Evolutionary conservation across 2,113 vertebrate species (phyloP), one percentile per base, ranked within the genome.

Genomic region (Copsychus sechellarum): DNA sequence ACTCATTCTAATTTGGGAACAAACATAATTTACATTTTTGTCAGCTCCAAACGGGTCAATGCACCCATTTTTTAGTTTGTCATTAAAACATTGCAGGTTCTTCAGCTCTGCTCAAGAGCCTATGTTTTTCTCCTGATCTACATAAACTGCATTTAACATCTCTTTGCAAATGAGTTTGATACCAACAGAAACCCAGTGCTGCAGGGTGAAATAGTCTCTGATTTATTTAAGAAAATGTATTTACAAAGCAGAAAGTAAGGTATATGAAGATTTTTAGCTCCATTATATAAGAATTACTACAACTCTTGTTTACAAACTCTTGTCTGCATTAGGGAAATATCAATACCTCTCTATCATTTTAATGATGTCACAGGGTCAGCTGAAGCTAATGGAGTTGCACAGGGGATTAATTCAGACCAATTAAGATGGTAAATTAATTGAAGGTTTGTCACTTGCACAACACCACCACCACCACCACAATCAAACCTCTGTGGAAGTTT

Each of bases 341-440:
- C 61, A 86, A 56, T 60, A 87, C 5, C 29, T 56, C 73, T 80
- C 40, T 66, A 47, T 78, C 14, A 88, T 81, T 88, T 88, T 83
- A 95, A 78, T 47, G 34, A 70, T 64, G 33, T 29, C 76, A 11
- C 14, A 8, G 38, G 60, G 48, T 84, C 83, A 93, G 60, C n/a
- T 81, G 45, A 88, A 86, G 69, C 81, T 94, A 94, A 90, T 62
- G 51, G 64, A 88, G 38, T 70, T 81, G 72, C 43, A 87, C 42
- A 58, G 42, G 14, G 5, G 43, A 85, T 82, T 79, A 87, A 65
- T 77, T 92, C 70, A 69, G 36, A 67, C 48, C 66, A 90, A n/a
- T 90, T 67, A 64, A 29, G 40, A 57, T 20, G 65, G 43, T 9
- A 81, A 84, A 86, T 57, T 83, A 89, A 81, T 23, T 76, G 81